Evolutionary conservation across 2,888 invertebrate species (phyloP), one percentile per base, ranked within the genome.

Genomic region (Scaptomyza parva): DNA sequence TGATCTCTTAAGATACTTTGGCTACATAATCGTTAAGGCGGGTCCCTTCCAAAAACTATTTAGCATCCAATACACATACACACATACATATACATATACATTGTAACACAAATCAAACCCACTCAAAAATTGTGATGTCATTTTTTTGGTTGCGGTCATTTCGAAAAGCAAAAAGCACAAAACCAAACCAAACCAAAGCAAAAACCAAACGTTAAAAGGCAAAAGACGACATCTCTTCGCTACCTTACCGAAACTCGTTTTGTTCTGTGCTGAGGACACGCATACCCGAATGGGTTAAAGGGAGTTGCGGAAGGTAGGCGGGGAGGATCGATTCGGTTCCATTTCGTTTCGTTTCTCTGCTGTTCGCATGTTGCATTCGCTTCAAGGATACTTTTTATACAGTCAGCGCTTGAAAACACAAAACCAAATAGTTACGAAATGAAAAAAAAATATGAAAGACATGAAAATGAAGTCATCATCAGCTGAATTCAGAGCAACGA

Each of bases 381-480:
- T 67, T 48, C 47, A 64, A 70, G 83, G 73, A 73, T 68, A 59
- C 40, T 26, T 33, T 35, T 33, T 39, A 51, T 61, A 47, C 64
- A 72, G 79, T 50, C 53, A 3, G 47, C 18, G 44, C 24, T 14
- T n/a, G n/a, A 5, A 55, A 67, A 52, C 50, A 55, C 20, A 71
- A n/a, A n/a, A 20, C 55, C 24, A 17, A 67, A 50, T 68, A 40
- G 28, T 40, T 45, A 50, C 53, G 41, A 41, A 17, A 9, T 1
- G 9, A 37, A 24, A 35, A 41, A 35, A 14, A 17, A 8, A 14
- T 18, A 24, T 53, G 40, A 60, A 53, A 75, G 50, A 55, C 55
- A 48, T 60, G 55, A 45, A 39, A 71, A 86, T 81, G 81, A 81
- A 81, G 75, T 81, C 81, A 81, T 81, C 81, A 81, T 86, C 87